Evolutionary conservation across 1,140 invertebrate genomes (phyloP).

Genomic region (Batillaria attramentaria): DNA sequence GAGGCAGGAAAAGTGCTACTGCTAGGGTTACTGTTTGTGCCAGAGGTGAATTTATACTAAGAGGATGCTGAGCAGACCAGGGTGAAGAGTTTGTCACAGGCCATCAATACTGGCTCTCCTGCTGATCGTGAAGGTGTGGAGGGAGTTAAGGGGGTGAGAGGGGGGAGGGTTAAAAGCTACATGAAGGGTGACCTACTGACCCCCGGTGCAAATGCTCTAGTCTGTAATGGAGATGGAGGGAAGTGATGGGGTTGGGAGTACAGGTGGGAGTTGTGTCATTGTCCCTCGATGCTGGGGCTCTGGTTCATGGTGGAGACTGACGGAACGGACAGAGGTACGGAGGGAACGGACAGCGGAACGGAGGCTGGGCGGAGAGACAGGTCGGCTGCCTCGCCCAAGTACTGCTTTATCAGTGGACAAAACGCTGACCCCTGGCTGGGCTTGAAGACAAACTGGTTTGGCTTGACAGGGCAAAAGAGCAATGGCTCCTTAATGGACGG

Average conservation of each 20-base stretch:
- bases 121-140: no score
- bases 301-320: conserved; percentile 2
- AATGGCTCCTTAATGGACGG: conserved; percentile 59
- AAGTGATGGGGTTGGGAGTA: not conserved
- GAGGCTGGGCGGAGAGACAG: conserved; percentile 6
- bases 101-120: not conserved
- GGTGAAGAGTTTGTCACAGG: no score
- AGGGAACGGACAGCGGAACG: not conserved
- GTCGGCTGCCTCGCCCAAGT: conserved; percentile 36
- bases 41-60: not conserved
- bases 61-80: no score
- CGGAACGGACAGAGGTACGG: no score
- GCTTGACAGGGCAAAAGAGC: conserved; percentile 74
- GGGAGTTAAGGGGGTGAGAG: not conserved
- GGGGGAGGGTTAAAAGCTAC: not conserved
- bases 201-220: not conserved
- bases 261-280: not conserved
- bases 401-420: conserved; percentile 80
- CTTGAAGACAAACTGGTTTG: conserved; percentile 83
- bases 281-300: conserved; percentile 23
- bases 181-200: not conserved
- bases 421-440: conserved; percentile 87
- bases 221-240: not conserved
- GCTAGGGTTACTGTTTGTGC: not conserved
- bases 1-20: not conserved